Conservation (phyloP, 2,113 vertebrate genomes). For the Microtus oregoni region DNA sequence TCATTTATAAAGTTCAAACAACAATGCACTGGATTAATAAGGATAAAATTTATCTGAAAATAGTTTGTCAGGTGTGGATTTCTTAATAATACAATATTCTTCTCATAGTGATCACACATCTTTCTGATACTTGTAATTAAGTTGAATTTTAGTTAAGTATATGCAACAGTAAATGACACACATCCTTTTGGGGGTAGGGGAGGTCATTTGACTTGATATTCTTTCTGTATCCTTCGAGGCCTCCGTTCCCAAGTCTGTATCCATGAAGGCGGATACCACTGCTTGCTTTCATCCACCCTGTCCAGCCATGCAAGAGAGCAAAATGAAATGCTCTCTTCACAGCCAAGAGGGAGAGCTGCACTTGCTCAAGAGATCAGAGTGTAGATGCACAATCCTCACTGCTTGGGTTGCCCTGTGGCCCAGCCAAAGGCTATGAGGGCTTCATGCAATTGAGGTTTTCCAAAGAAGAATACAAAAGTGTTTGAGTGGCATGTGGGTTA, state of each 20-base stretch:
- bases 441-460: background rate
- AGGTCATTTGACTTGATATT: background rate
- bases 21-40: background rate
- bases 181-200: background rate
- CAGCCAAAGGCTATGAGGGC: background rate
- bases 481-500: background rate
- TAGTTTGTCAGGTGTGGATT: background rate
- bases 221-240: background rate
- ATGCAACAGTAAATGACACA: conserved; percentile 19
- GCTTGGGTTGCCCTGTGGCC: background rate
- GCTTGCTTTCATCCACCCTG: background rate
- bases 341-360: background rate
- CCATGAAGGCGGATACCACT: background rate
- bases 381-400: background rate
- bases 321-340: background rate
- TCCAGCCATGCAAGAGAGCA: background rate
- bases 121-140: conserved; percentile 32
- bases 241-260: background rate
- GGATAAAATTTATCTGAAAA: conserved; percentile 6
- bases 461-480: background rate
- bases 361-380: background rate
- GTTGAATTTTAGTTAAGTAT: conserved; percentile 42
- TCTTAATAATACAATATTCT: background rate
- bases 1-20: background rate
- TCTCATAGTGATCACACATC: background rate